These are phyloP conservation scores for Drosophila silvestris DNA, from an alignment of 2,888 invertebrate genomes.

Conservation along the genomic window DNA sequence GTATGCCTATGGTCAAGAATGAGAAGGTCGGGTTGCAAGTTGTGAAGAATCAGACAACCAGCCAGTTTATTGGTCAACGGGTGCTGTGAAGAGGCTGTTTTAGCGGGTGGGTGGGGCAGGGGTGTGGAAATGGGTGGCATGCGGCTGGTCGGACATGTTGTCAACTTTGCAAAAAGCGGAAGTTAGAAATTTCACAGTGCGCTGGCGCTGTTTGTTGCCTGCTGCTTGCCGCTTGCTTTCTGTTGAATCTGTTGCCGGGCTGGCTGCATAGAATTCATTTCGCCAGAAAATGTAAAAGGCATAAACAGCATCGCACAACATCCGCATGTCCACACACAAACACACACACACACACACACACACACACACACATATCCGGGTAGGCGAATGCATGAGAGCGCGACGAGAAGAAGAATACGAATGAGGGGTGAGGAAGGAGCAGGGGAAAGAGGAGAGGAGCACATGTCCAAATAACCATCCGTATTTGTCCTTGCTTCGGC, in stretches of 20 bases:
- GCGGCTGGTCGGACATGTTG: conserved; percentile 65
- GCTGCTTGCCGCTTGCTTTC: neutral
- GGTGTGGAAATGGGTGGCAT: neutral
- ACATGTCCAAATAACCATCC: conserved; percentile 18
- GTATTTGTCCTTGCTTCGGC: conserved; percentile 21
- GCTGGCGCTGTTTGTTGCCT: conserved; percentile 28
- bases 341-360: conserved; percentile 21
- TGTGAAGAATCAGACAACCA: conserved; percentile 11
- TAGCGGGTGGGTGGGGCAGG: neutral
- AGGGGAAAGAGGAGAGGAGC: neutral
- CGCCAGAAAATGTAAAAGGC: conserved; percentile 76
- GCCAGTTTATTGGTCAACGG: conserved; percentile 9
- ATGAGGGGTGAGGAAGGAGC: neutral
- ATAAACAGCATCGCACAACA: conserved; percentile 77
- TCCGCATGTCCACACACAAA: conserved; percentile 57
- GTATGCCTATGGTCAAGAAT: neutral
- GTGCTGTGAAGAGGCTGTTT: neutral
- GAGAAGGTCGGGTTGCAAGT: neutral
- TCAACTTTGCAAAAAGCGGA: conserved; percentile 78
- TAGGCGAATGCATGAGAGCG: conserved; percentile 57
- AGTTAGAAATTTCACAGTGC: conserved; percentile 78
- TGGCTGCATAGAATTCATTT: conserved; percentile 71
- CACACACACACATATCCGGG: conserved; percentile 38
- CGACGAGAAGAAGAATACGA: conserved; percentile 32
- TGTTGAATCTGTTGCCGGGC: conserved; percentile 2